A percentile compares a stretch with the other conserved stretches of the same genome.
phyloP scores from a whole-genome alignment of 1,140 invertebrate genomes.

The Bombus waltoni region DNA sequence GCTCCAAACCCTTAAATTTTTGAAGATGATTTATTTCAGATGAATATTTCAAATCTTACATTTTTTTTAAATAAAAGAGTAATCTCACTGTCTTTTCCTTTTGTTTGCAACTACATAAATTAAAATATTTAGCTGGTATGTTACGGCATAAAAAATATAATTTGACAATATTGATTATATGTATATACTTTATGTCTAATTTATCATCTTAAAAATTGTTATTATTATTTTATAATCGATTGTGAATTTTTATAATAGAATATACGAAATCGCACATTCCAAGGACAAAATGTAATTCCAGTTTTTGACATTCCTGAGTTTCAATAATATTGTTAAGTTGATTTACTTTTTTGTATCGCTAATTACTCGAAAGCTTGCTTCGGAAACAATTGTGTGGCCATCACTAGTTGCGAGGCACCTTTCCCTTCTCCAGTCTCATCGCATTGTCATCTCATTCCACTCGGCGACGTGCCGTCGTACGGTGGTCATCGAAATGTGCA shows the following conservation, averaged over 20 bases:
- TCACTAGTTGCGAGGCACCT: slow-evolving; percentile 35
- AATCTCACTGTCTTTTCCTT: not conserved
- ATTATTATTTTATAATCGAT: not conserved
- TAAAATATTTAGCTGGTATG: not conserved
- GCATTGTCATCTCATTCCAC: slow-evolving; percentile 57
- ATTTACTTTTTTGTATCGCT: not conserved
- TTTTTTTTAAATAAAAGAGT: not conserved
- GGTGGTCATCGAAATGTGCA: slow-evolving; percentile 38
- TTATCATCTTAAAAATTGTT: not conserved
- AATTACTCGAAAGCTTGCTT: not conserved
- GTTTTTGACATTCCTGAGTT: not conserved
- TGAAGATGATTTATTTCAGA: not conserved
- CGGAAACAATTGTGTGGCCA: slow-evolving; percentile 17
- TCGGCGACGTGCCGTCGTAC: slow-evolving; percentile 61
- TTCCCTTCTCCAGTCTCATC: slow-evolving; percentile 24
- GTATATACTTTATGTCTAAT: not conserved
- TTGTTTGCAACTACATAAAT: not conserved
- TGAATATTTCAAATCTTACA: not conserved
- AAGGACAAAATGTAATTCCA: not conserved
- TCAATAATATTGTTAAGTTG: not conserved
- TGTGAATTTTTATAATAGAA: not conserved
- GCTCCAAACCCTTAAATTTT: not conserved
- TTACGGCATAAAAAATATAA: not conserved
- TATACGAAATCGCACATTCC: not conserved
- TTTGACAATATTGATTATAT: not conserved